A percentile compares a stretch with the other conserved stretches of the same genome.
phyloP scores from a whole-genome alignment of 2,888 invertebrate species.

The Chalcis sispes region DNA sequence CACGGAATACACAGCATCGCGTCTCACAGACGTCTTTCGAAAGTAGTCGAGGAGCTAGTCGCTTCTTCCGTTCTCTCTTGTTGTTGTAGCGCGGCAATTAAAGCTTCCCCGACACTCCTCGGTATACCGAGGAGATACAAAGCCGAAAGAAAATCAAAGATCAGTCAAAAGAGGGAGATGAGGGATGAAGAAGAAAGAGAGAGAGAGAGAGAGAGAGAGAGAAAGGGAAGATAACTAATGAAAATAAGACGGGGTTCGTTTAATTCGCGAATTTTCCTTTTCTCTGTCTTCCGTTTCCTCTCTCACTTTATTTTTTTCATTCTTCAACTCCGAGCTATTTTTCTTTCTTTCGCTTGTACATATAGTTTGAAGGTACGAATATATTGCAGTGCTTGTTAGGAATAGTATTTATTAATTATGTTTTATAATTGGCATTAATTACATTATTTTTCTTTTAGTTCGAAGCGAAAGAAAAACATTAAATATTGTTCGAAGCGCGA shows the following conservation, averaged over 20 bases:
- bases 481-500: not conserved
- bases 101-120: constrained; percentile 15
- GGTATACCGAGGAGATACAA: constrained; percentile 3
- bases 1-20: too few relatives aligned
- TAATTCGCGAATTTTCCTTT: constrained; percentile 13
- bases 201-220: constrained; percentile 38
- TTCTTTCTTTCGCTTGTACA: not conserved
- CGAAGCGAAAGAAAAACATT: not conserved
- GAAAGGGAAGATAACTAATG: constrained; percentile 21
- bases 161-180: constrained; percentile 10
- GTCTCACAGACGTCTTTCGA: too few relatives aligned
- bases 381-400: not conserved
- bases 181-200: constrained; percentile 42
- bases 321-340: not conserved
- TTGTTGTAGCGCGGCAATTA: constrained; percentile 46
- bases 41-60: not conserved
- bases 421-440: constrained; percentile 22
- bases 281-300: not conserved
- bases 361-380: constrained; percentile 14
- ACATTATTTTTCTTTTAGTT: not conserved
- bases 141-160: constrained; percentile 53
- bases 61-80: constrained; percentile 5
- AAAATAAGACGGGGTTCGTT: constrained; percentile 39
- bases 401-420: constrained; percentile 20
- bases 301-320: not conserved